phyloP scores from a whole-genome alignment of 2,888 invertebrate species.

The Chesias legatella region DNA sequence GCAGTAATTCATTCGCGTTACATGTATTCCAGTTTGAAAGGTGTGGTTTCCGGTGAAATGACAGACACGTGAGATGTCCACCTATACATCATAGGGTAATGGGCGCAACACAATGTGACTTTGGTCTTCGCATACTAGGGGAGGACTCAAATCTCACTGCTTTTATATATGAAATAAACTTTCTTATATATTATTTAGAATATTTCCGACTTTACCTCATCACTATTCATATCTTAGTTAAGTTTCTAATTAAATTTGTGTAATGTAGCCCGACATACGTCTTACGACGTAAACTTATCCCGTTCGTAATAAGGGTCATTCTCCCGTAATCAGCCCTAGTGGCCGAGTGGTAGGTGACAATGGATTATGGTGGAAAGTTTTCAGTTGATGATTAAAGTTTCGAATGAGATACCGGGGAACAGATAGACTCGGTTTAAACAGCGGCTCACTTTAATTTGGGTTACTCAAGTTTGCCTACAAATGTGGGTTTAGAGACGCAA shows the following conservation, averaged over 20 bases:
- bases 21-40: no score
- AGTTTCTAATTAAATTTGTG: constrained; percentile 46
- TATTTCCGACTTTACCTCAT: constrained; percentile 9
- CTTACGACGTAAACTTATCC: constrained; percentile 24
- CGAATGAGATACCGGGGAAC: constrained; percentile 2
- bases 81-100: no score
- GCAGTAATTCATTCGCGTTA: no score
- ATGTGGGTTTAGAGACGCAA: background rate
- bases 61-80: no score
- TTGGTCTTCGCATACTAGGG: no score
- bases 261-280: constrained; percentile 33
- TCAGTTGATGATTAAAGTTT: constrained; percentile 13
- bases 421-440: background rate
- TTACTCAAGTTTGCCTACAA: background rate
- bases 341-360: constrained; percentile 11
- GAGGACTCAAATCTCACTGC: no score
- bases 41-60: no score
- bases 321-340: constrained; percentile 5
- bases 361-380: constrained; percentile 11
- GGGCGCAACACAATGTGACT: no score
- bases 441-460: background rate
- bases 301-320: constrained; percentile 17
- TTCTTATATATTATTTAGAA: no score
- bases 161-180: no score
- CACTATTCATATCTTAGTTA: constrained; percentile 26